These are phyloP conservation scores for Micromussa lordhowensis DNA, from an alignment of 92 coral and sea anemone genomes.

Conservation along the genomic window DNA sequence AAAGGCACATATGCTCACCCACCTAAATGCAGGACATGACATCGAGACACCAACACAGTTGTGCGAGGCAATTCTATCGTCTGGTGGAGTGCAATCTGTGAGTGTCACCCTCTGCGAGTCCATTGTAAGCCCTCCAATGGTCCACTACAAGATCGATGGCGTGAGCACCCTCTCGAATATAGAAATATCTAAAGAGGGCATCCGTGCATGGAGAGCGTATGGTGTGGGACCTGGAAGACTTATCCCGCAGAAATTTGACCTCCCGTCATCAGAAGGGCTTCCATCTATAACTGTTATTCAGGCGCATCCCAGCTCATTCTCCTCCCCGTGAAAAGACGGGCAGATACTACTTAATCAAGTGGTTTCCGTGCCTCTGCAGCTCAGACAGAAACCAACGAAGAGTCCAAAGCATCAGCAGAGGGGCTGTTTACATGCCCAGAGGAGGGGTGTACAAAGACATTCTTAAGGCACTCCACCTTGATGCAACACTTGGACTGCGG, in stretches of 20 bases:
- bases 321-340: background rate
- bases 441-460: constrained; percentile 63
- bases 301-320: constrained; percentile 24
- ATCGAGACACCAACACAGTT: constrained; percentile 65
- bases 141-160: constrained; percentile 44
- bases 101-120: constrained; percentile 60
- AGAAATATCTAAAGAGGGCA: constrained; percentile 43
- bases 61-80: constrained; percentile 63
- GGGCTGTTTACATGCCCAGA: constrained; percentile 56
- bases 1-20: constrained; percentile 56
- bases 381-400: background rate
- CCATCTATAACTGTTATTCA: constrained; percentile 21
- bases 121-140: constrained; percentile 45
- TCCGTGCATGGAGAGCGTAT: constrained; percentile 44
- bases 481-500: constrained; percentile 64
- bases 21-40: constrained; percentile 60
- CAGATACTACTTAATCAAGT: too few species aligned
- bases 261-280: constrained; percentile 11
- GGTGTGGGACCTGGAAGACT: constrained; percentile 40
- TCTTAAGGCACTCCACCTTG: constrained; percentile 55
- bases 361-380: background rate
- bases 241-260: constrained; percentile 8
- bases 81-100: constrained; percentile 62
- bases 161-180: constrained; percentile 45
- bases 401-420: background rate